Evolutionary conservation across 2,113 vertebrate genomes (phyloP).

Genomic region (zebrafish (Danio rerio)): GRCz12tu NC_133187.1:35832001-35832500

Average conservation of each 20-base stretch:
- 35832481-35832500: background rate
- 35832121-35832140: slow-evolving; percentile 18
- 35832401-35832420: slow-evolving; percentile 8
- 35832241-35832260: slow-evolving; percentile 28
- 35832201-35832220: background rate
- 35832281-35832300: slow-evolving; percentile 45
- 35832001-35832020: slow-evolving; percentile 27
- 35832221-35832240: background rate
- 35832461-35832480: slow-evolving; percentile 34
- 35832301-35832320: slow-evolving; percentile 16
- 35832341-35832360: background rate
- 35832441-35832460: slow-evolving; percentile 32
- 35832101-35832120: slow-evolving; percentile 15
- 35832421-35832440: slow-evolving; percentile 31
- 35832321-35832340: background rate
- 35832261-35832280: slow-evolving; percentile 50
- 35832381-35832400: slow-evolving; percentile 16
- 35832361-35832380: slow-evolving; percentile 29
- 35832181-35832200: slow-evolving; percentile 22
- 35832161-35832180: background rate
- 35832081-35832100: background rate
- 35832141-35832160: slow-evolving; percentile 9
- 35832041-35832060: background rate
- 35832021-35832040: background rate
- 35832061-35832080: slow-evolving; percentile 5